Evolutionary conservation across 2,113 vertebrate species (phyloP), one percentile per base, ranked within the genome.

Genomic region (Sylvia atricapilla): DNA sequence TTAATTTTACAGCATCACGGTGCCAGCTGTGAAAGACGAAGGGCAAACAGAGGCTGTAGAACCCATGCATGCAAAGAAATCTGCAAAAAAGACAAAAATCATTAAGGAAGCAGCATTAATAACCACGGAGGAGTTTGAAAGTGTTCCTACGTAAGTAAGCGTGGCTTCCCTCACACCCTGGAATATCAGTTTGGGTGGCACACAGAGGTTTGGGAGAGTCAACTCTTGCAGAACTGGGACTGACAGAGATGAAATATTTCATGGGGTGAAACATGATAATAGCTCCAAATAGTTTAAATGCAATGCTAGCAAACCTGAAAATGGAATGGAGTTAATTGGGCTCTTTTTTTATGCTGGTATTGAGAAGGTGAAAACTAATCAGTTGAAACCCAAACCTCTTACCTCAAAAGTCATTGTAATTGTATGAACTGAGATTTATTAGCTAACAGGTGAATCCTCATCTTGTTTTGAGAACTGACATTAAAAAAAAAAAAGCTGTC

Each of bases 91-190:
- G 23, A 21, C 75, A 25, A 93, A 20, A 37, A 1, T 1, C 49
- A 93, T 98, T 86, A 98, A 98, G 77, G 95, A 98, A 93, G 94
- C 39, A 15, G 6, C 84, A 1, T 94, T 98, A 56, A 73, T 98
- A 84, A 98, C 96, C 4, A 58, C 50, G 7, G 96, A 98, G 44
- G 98, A 98, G n/a, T 98, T 98, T 55, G 49, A 64, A 59, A 80
- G 6, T 7, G 25, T 98, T 83, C 98, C 98, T 66, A 25, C 30
- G 98, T 98, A 94, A 98, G 98, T 98, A 90, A 64, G 16, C 18
- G 0, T 16, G 16, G 11, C 60, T 84, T 91, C 89, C 63, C 31
- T 46, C 37, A 9, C 14, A 27, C 11, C 6, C 41, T 33, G 12
- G 4, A 52, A 0, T 15, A 10, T 21, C 35, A 19, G 0, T 68